Evolutionary conservation across 1,140 invertebrate species (phyloP).

Genomic region (Drosophila saltans): DNA sequence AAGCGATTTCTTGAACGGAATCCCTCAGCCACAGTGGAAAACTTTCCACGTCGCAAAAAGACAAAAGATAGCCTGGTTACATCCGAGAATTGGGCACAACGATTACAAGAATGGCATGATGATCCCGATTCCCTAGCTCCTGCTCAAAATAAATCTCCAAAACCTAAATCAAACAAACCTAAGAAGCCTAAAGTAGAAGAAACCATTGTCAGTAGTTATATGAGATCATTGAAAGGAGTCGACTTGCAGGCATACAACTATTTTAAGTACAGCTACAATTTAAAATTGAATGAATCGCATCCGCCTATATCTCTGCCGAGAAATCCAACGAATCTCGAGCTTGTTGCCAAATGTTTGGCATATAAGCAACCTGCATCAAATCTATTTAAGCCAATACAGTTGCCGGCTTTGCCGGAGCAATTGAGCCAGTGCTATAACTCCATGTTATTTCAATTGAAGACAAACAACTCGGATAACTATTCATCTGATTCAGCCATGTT

Average conservation of each 20-base stretch:
- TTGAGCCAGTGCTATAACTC: slow-evolving; percentile 35
- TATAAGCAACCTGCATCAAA: slow-evolving; percentile 19
- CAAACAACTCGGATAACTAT: neutral
- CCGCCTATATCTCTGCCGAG: slow-evolving; percentile 28
- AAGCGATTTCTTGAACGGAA: slow-evolving; percentile 76
- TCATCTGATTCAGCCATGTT: slow-evolving; percentile 16
- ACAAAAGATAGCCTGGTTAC: slow-evolving; percentile 41
- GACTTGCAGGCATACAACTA: slow-evolving; percentile 52
- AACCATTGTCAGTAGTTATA: neutral
- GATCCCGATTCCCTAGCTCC: slow-evolving; percentile 38
- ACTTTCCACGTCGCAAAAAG: slow-evolving; percentile 66
- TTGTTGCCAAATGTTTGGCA: slow-evolving; percentile 27
- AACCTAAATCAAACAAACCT: neutral
- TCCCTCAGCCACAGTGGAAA: slow-evolving; percentile 64
- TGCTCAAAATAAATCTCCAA: neutral
- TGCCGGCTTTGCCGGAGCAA: slow-evolving; percentile 16
- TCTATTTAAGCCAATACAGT: slow-evolving; percentile 12
- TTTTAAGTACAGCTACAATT: slow-evolving; percentile 73
- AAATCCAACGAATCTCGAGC: slow-evolving; percentile 19
- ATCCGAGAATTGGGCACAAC: slow-evolving; percentile 70
- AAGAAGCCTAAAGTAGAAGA: neutral
- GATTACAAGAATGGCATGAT: slow-evolving; percentile 52
- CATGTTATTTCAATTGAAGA: slow-evolving; percentile 29
- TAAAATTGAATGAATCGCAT: slow-evolving; percentile 28
- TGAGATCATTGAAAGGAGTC: slow-evolving; percentile 4